Percentiles rank a stretch among this genome's conserved stretches.
These are phyloP conservation scores for Caenorhabditis inopinata DNA, from an alignment of 1,140 invertebrate genomes.

Conservation along the genomic window DNA sequence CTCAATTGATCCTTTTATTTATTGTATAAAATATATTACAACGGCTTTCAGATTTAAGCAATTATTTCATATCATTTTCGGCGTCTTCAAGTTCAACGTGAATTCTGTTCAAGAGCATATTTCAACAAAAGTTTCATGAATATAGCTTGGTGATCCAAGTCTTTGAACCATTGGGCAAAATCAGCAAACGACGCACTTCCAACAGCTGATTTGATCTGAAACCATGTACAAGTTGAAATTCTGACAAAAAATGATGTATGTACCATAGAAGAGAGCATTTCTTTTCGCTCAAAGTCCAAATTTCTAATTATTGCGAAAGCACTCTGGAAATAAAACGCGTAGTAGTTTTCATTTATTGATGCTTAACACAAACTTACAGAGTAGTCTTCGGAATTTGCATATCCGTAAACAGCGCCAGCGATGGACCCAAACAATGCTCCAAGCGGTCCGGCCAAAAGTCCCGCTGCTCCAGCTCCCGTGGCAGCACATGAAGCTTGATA, in stretches of 20 bases:
- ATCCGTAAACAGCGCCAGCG: constrained; percentile 2
- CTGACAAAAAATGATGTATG: too few species aligned
- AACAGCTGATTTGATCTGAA: neutral
- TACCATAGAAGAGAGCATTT: neutral
- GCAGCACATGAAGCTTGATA: neutral
- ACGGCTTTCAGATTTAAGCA: too few species aligned
- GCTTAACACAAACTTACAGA: neutral
- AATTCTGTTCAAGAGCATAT: neutral
- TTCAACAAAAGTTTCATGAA: constrained; percentile 2
- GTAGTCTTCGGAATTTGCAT: constrained; percentile 3
- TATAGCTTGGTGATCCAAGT: neutral
- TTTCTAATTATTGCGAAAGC: neutral
- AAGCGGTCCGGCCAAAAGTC: neutral
- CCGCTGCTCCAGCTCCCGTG: neutral
- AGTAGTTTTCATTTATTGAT: too few species aligned
- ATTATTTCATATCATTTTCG: neutral
- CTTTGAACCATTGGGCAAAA: constrained; percentile 14
- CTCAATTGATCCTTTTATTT: too few species aligned
- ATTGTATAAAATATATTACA: too few species aligned
- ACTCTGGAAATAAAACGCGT: neutral
- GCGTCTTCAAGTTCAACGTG: neutral
- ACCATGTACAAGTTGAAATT: neutral
- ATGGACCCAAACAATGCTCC: neutral
- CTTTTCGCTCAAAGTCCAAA: neutral
- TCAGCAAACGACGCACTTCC: neutral